Evolutionary conservation across 2,797 vertebrate species (phyloP).

Genomic region (Phalloptychus januarius): DNA sequence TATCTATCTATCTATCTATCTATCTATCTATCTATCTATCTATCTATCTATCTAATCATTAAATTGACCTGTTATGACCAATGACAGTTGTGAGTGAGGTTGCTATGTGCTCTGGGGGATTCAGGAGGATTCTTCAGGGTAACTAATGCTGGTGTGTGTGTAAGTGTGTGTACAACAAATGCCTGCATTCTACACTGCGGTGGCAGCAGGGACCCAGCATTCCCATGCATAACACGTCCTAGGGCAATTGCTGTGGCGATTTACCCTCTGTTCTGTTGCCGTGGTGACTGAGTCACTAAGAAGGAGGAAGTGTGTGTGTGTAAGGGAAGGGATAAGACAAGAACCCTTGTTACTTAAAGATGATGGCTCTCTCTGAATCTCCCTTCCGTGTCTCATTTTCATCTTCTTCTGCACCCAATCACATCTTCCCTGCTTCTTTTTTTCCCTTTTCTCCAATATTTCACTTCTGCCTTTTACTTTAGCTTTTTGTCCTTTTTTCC

Average conservation of each 20-base stretch:
- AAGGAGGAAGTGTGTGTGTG: constrained; percentile 37
- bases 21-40: neutral
- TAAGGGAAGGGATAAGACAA: constrained; percentile 50
- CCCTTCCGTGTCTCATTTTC: constrained; percentile 29
- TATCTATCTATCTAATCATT: neutral
- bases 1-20: neutral
- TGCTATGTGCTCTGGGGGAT: constrained; percentile 14
- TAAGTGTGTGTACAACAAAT: constrained; percentile 13
- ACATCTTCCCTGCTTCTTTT: constrained; percentile 20
- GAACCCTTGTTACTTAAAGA: constrained; percentile 64
- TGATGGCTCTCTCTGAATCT: constrained; percentile 29
- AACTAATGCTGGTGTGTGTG: constrained; percentile 21
- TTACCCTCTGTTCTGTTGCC: constrained; percentile 83
- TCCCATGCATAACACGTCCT: constrained; percentile 81
- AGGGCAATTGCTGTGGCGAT: constrained; percentile 75
- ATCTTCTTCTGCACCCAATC: constrained; percentile 19
- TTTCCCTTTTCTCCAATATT: constrained; percentile 13
- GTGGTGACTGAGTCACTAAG: constrained; percentile 77
- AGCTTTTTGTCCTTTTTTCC: neutral
- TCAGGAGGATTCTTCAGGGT: constrained; percentile 27
- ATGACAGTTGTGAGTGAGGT: constrained; percentile 9
- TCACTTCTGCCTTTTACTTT: neutral
- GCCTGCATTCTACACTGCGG: constrained; percentile 24
- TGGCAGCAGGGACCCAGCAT: constrained; percentile 64
- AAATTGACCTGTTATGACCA: neutral